Evolutionary conservation across 2,797 vertebrate genomes (phyloP), one percentile per base, ranked within the genome.

Genomic region (Melanotaenia parkinsoni): DNA sequence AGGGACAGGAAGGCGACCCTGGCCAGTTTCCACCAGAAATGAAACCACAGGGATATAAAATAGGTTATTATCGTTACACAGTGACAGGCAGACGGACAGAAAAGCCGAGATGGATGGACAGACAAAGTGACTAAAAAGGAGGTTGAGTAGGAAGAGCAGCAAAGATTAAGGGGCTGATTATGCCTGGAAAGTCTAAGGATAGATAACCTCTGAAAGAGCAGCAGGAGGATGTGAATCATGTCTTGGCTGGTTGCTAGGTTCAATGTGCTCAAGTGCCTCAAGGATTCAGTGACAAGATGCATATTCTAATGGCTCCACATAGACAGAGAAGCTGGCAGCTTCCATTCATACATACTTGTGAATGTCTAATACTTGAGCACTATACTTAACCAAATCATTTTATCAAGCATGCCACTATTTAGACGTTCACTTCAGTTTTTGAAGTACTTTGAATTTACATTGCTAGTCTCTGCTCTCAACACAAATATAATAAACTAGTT

Each of bases 1-100:
- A 73, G 92, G 93, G 93, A 92, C 89, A 80, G 81, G 76, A 88
- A 94, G 92, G 93, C 92, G 92, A 94, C 94, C 94, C 93, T 84
- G 91, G 90, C 92, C 90, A 86, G 90, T 88, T 89, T 92, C 88
- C 87, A 89, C 89, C 91, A 92, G 88, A 95, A 95, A 95, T 95
- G 94, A 95, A 95, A 94, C 93, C 91, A 89, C 91, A 88, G 94
- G 93, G 93, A 95, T 94, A 94, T 94, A 91, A 94, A 94, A 94
- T 91, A 92, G 90, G 94, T 93, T 94, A 95, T 94, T 94, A 95
- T 94, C 91, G 90, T 91, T 89, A 76, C 85, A 86, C 84, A 60
- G 74, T 92, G 92, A 94, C 91, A 94, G 90, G 81, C 86, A 89
- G 91, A 92, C 73, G 53, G 91, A 93, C 92, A 89, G 90, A 90